Evolutionary conservation across 2,888 invertebrate species (phyloP), one percentile per base, ranked within the genome.

Genomic region (Nephrotoma guestfalica): DNA sequence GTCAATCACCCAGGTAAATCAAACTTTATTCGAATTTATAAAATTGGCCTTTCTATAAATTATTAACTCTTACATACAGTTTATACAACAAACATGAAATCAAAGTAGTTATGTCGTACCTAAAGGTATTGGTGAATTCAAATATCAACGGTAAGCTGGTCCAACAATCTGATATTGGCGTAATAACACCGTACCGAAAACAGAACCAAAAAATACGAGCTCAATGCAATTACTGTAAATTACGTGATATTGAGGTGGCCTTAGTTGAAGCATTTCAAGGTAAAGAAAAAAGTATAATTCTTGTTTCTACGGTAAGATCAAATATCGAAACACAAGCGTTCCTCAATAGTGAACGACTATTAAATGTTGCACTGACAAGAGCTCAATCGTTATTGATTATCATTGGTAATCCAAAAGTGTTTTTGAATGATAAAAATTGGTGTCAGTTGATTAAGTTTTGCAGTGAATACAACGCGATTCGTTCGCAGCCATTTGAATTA

Each of bases 251-350:
- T 6, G 94, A 94, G 89, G 94, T 95, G 86, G 97, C 97, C 0
- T 96, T 97, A 0, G 96, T 97, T 0, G 97, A 98, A 91, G 94
- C 95, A 45, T 97, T 97, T 91, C 97, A 97, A 91, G 97, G 97
- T 0, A 95, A 96, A 88, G 97, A 98, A 91, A 95, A 95, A 89
- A 92, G 94, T 11, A 94, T 96, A 2, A 96, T 98, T 86, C 94
- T 98, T 7, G 94, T 97, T 86, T 95, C 96, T 0, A 96, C 96
- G 0, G 97, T 96, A 7, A 93, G 97, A 45, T 95, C 95, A n/a
- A 15, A 86, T 45, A 47, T 57, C 0, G n/a, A 89, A 0, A 86
- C 88, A 4, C 87, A 91, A 47, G 91, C 91, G 0, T 91, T 91
- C 86, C 88, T 91, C 41, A 89, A 88, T 85, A 89, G 89, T 87